Evolutionary conservation across 2,113 vertebrate species (phyloP).

Genomic region (Micronisus gabar): DNA sequence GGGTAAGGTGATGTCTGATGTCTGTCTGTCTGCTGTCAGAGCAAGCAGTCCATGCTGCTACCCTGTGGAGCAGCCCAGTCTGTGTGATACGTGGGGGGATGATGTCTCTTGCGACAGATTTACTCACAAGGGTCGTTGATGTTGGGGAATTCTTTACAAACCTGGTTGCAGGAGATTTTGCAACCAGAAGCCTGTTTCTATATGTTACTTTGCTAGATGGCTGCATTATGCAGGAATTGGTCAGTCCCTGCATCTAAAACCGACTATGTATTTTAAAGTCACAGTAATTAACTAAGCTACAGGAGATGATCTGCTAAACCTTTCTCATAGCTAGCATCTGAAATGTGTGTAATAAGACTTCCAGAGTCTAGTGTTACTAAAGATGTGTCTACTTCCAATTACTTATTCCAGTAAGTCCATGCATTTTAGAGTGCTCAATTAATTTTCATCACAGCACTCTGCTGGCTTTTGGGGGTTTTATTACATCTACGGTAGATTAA

Average conservation of each 20-base stretch:
- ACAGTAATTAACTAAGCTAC: neutral
- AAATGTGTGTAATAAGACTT: neutral
- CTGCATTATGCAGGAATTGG: neutral
- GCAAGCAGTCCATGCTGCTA: accelerated
- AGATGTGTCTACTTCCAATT: neutral
- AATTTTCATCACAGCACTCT: neutral
- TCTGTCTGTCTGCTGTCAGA: neutral
- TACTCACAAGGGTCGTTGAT: accelerated
- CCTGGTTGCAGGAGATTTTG: neutral
- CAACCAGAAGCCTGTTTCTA: neutral
- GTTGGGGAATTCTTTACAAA: neutral
- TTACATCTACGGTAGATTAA: neutral
- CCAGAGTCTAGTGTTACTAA: neutral
- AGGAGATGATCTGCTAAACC: neutral
- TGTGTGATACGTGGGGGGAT: accelerated
- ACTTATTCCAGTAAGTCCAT: neutral
- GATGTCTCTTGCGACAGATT: neutral
- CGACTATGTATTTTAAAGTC: neutral
- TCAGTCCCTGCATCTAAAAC: neutral
- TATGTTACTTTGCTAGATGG: neutral
- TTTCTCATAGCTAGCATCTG: neutral
- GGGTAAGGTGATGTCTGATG: neutral
- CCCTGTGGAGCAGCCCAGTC: accelerated
- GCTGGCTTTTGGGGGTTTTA: neutral
- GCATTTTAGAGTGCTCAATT: neutral